A percentile compares a stretch with the other conserved stretches of the same genome.
Evolutionary conservation across 2,113 vertebrate species (phyloP).

Genomic region (Pedetes capensis): DNA sequence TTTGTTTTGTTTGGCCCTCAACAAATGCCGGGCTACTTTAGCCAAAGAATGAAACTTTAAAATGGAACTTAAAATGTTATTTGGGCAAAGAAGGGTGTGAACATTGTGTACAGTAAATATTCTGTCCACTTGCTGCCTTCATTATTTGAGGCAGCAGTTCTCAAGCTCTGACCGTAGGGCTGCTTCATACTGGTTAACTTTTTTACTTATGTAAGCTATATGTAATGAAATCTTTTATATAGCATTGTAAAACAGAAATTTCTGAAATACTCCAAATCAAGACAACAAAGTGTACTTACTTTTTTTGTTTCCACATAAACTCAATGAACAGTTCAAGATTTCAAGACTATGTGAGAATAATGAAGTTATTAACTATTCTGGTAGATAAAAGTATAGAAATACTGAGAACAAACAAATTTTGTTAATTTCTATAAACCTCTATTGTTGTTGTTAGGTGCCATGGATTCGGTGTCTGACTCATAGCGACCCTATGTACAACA

Average conservation of each 20-base stretch:
- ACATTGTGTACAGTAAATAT: not conserved
- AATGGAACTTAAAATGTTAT: not conserved
- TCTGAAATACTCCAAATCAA: slow-evolving; percentile 26
- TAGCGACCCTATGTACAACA: too few relatives aligned
- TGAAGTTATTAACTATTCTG: not conserved
- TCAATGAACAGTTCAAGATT: slow-evolving; percentile 18
- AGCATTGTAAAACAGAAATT: not conserved
- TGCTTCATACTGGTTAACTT: not conserved
- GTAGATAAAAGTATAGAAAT: not conserved
- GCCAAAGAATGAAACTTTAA: not conserved
- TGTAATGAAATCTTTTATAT: not conserved
- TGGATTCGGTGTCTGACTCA: too few relatives aligned
- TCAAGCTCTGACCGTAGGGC: not conserved
- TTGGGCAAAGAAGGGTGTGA: not conserved
- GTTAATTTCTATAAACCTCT: not conserved
- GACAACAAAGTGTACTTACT: not conserved
- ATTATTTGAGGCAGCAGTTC: not conserved
- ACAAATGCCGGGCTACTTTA: not conserved
- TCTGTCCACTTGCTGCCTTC: not conserved
- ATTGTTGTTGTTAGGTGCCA: too few relatives aligned
- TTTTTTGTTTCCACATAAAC: not conserved
- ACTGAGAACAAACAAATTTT: not conserved
- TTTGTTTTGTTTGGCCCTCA: not conserved
- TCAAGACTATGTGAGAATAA: slow-evolving; percentile 15
- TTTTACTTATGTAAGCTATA: not conserved